A percentile compares a stretch with the other conserved stretches of the same genome.
Evolutionary conservation across 2,113 vertebrate genomes (phyloP).

Genomic region (Canis aureus): DNA sequence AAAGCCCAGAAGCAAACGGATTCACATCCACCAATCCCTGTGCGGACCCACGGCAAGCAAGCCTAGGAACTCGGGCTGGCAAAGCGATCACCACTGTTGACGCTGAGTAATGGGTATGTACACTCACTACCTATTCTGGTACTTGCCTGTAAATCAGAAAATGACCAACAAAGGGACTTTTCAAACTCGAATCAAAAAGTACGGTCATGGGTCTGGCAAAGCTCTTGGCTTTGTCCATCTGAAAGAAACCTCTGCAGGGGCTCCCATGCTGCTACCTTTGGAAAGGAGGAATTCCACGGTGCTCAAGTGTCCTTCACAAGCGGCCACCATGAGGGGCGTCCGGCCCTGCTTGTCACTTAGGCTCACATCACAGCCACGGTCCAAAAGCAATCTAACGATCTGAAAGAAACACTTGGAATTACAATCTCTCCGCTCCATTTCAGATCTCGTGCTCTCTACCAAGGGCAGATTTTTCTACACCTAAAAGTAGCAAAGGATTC

Average conservation of each 20-base stretch:
- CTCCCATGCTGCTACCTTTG: conserved; percentile 89
- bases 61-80: accelerated
- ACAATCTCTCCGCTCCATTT: neutral
- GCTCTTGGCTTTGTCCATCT: neutral
- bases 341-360: conserved; percentile 96
- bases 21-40: accelerated
- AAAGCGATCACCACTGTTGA: accelerated
- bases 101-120: accelerated
- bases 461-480: neutral
- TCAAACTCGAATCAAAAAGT: neutral
- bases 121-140: accelerated
- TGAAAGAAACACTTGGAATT: conserved; percentile 76
- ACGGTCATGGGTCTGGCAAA: neutral
- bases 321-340: conserved; percentile 97
- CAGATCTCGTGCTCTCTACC: neutral
- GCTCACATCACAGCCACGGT: conserved; percentile 94
- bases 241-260: neutral
- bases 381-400: conserved; percentile 94
- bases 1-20: neutral
- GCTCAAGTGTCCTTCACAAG: conserved; percentile 96
- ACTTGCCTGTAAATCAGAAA: neutral
- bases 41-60: accelerated
- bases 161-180: neutral
- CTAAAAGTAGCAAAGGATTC: neutral
- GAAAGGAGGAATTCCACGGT: conserved; percentile 96